phyloP scores from a whole-genome alignment of 2,888 invertebrate species.

The Lissonota sp. region DNA sequence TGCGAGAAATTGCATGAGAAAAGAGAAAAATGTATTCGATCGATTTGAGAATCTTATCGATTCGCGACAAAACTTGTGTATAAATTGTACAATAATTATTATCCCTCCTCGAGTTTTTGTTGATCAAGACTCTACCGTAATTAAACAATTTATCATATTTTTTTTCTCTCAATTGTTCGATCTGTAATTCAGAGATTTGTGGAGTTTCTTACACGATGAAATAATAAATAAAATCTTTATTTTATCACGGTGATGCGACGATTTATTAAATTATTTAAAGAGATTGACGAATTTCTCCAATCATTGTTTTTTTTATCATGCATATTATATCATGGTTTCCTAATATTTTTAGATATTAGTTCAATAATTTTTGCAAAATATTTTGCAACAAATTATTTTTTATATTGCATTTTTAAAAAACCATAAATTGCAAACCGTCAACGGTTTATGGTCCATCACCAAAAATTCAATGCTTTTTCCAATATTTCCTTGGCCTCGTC shows the following conservation, averaged over 20 bases:
- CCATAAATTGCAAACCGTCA: not conserved
- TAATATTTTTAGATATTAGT: not conserved
- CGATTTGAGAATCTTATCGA: constrained; percentile 22
- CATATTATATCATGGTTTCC: not conserved
- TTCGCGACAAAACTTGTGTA: constrained; percentile 12
- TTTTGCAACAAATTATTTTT: not conserved
- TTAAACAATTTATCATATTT: not conserved
- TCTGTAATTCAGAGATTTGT: not conserved
- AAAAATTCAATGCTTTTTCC: constrained; percentile 86
- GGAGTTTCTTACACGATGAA: not conserved
- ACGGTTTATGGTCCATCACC: constrained; percentile 76
- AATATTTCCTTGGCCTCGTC: constrained; percentile 86
- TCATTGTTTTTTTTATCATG: not conserved
- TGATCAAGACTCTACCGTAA: not conserved
- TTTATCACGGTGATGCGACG: not conserved
- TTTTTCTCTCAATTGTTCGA: not conserved
- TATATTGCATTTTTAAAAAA: not conserved
- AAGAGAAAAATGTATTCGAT: constrained; percentile 24
- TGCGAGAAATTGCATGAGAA: not conserved
- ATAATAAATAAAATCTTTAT: constrained; percentile 30
- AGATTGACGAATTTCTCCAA: not conserved
- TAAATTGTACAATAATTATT: constrained; percentile 24
- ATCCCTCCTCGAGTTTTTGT: not conserved
- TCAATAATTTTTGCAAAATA: not conserved
- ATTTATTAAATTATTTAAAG: not conserved